A percentile compares a stretch with the other conserved stretches of the same genome.
These are phyloP conservation scores for Parascotia fuliginaria DNA, from an alignment of 2,888 invertebrate species.

Conservation along the genomic window DNA sequence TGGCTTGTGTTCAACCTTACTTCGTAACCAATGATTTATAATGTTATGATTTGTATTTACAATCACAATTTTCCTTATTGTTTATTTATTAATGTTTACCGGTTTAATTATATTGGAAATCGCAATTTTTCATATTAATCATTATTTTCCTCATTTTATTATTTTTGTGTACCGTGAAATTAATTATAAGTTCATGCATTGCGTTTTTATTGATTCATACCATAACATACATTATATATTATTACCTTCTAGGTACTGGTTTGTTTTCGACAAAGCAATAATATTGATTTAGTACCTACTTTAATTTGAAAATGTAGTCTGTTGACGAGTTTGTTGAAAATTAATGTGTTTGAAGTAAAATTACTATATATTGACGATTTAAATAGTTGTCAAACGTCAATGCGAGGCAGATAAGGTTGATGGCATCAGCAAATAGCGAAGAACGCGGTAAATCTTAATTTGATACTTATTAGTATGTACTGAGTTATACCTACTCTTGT, in stretches of 20 bases:
- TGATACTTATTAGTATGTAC: no score
- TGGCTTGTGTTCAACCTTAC: not conserved
- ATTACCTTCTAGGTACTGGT: not conserved
- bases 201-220: conserved; percentile 1
- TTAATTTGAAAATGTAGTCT: no score
- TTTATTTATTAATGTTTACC: not conserved
- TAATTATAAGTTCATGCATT: conserved; percentile 7
- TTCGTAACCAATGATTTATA: not conserved
- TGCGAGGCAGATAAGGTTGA: no score
- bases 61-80: not conserved
- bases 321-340: no score
- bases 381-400: no score
- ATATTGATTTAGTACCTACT: conserved; percentile 21
- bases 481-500: no score
- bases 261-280: not conserved
- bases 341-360: no score
- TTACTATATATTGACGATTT: no score
- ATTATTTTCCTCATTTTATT: conserved; percentile 1
- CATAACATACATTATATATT: conserved; percentile 3
- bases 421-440: conserved; percentile 20
- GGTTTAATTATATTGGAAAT: not conserved
- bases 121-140: not conserved
- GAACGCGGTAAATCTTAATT: no score
- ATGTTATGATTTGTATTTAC: no score
- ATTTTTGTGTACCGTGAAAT: conserved; percentile 8